Evolutionary conservation across 2,888 invertebrate species (phyloP).

Genomic region (Scelioninae gen. 1): DNA sequence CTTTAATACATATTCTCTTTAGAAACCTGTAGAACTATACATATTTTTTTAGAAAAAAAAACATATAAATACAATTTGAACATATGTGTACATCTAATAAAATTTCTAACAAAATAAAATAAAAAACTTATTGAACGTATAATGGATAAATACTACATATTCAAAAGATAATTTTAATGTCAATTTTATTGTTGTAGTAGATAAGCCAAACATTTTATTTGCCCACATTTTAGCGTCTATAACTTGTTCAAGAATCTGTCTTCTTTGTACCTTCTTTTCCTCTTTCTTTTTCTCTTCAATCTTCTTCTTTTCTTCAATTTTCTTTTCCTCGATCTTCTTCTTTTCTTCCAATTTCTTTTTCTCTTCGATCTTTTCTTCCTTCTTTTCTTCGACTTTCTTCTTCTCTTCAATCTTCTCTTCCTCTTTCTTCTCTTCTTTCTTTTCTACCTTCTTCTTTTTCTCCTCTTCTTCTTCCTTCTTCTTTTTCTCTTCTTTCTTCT

Average conservation of each 20-base stretch:
- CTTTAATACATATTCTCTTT: too few species aligned
- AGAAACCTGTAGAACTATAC: too few species aligned
- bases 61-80: too few species aligned
- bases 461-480: conserved; percentile 81
- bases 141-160: too few species aligned
- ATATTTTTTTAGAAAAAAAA: too few species aligned
- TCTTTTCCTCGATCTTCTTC: conserved; percentile 80
- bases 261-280: conserved; percentile 80
- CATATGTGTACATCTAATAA: too few species aligned
- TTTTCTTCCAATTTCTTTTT: conserved; percentile 77
- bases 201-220: conserved; percentile 23
- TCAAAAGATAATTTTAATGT: not conserved
- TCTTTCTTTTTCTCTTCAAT: conserved; percentile 71
- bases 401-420: conserved; percentile 79
- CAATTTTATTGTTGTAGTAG: not conserved
- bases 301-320: conserved; percentile 77
- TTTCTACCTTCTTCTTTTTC: conserved; percentile 81
- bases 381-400: conserved; percentile 76
- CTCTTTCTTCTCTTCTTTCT: conserved; percentile 72
- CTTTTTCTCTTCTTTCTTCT: conserved; percentile 76
- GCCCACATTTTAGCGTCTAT: not conserved
- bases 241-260: not conserved
- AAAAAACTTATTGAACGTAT: too few species aligned
- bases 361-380: conserved; percentile 76
- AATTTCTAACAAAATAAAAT: too few species aligned